Evolutionary conservation across 2,888 invertebrate genomes (phyloP).

Genomic region (Aphodius granarius): DNA sequence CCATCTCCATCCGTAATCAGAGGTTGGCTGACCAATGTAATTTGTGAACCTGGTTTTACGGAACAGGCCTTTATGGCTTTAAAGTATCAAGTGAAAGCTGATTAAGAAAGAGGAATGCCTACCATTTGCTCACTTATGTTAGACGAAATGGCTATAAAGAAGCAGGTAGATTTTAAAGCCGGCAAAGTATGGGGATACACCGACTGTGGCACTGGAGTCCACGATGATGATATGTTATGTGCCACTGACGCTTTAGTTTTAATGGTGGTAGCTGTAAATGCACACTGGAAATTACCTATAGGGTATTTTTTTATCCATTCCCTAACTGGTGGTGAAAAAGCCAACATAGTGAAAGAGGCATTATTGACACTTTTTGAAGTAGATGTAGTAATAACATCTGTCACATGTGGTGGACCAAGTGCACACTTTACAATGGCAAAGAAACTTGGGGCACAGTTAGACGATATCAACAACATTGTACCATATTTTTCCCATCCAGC

Average conservation of each 20-base stretch:
- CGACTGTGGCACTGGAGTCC: neutral
- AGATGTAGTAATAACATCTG: constrained; percentile 17
- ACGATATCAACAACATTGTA: neutral
- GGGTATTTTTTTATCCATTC: constrained; percentile 31
- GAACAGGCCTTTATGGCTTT: neutral
- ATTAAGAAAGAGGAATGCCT: neutral
- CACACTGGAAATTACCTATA: constrained; percentile 33
- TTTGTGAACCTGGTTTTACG: neutral
- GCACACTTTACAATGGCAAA: constrained; percentile 29
- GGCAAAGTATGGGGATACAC: neutral
- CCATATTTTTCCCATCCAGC: constrained; percentile 11
- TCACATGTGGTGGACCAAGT: constrained; percentile 38
- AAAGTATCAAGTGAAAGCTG: neutral
- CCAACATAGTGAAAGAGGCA: constrained; percentile 15
- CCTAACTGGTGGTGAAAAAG: constrained; percentile 16
- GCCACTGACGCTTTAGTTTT: constrained; percentile 35
- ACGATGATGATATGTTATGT: constrained; percentile 3
- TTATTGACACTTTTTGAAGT: neutral
- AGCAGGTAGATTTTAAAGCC: constrained; percentile 33
- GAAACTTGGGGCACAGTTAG: neutral
- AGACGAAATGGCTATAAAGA: constrained; percentile 37
- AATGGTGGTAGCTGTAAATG: constrained; percentile 32
- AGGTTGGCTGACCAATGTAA: neutral
- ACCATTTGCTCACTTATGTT: neutral
- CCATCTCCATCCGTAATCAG: neutral